Evolutionary conservation across 2,113 vertebrate species (phyloP), one percentile per base, ranked within the genome.

Genomic region (Pseudonaja textilis): DNA sequence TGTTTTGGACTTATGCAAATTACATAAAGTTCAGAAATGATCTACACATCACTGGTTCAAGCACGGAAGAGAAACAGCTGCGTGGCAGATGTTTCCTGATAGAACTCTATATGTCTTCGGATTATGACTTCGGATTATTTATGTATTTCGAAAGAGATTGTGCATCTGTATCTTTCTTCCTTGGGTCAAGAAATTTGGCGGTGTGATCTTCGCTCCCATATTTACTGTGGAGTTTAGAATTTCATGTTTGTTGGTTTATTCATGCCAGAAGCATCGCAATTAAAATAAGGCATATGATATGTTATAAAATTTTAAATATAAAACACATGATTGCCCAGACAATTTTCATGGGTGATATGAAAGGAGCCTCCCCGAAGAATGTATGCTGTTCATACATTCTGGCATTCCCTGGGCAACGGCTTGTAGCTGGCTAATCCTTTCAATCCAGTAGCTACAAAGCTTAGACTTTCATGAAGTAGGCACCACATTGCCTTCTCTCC

Each of bases 41-140:
- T 85, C 81, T 54, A 23, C 26, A 90, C 23, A 25, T 89, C 6
- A 1, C 25, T 88, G 92, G 64, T 34, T 87, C 88, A 34, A 91
- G 91, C 55, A 8, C n/a, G 5, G 90, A 81, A 1, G n/a, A 89
- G 52, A 90, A 11, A 89, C 97, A 97, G 95, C 94, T 96, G 96
- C 45, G 59, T 16, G 87, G 3, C 96, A 96, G 94, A 95, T 96
- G 96, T 93, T 93, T 25, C 90, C 91, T 85, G 54, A 26, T 1
- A 61, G 59, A 50, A 90, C 39, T 42, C 69, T 16, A 12, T 90
- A 92, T 54, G 42, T 89, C 50, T 69, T 54, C 25, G 20, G 85
- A 64, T 64, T 25, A 16, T 87, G 52, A 34, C 16, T 39, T 74
- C 20, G 42, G 42, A 42, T 34, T 74, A 74, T 74, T 5, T 10